Evolutionary conservation across 2,797 vertebrate genomes (phyloP).

Genomic region (Bryconaethiops microstoma): DNA sequence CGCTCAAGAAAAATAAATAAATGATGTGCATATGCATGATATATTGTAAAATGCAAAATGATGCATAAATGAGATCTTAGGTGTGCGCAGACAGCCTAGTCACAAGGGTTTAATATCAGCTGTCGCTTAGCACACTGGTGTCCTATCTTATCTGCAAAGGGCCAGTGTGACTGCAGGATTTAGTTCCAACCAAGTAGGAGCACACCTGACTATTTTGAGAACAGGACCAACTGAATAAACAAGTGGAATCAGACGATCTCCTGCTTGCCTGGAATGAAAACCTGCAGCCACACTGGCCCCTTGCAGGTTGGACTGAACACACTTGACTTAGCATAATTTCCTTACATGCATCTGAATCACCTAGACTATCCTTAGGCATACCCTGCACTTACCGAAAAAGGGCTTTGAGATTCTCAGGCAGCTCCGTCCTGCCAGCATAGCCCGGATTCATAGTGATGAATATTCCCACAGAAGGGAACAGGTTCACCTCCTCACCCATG

Average conservation of each 20-base stretch:
- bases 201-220: no score
- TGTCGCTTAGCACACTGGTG: neutral
- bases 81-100: neutral
- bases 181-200: no score
- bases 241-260: no score
- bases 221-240: no score
- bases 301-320: no score
- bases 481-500: conserved; percentile 90
- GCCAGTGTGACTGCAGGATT: no score
- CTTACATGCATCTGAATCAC: neutral
- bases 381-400: conserved; percentile 87
- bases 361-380: neutral
- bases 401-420: conserved; percentile 96
- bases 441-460: conserved; percentile 99
- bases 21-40: neutral
- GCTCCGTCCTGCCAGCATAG: conserved; percentile 92
- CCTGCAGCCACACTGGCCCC: no score
- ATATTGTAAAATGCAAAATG: no score
- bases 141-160: no score
- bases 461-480: conserved; percentile 91
- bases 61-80: neutral
- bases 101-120: no score
- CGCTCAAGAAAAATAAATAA: neutral
- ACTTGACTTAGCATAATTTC: neutral
- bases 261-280: no score